Base-by-base conservation (phyloP, 2,797 vertebrate species). In the Anguilla anguilla region DNA sequence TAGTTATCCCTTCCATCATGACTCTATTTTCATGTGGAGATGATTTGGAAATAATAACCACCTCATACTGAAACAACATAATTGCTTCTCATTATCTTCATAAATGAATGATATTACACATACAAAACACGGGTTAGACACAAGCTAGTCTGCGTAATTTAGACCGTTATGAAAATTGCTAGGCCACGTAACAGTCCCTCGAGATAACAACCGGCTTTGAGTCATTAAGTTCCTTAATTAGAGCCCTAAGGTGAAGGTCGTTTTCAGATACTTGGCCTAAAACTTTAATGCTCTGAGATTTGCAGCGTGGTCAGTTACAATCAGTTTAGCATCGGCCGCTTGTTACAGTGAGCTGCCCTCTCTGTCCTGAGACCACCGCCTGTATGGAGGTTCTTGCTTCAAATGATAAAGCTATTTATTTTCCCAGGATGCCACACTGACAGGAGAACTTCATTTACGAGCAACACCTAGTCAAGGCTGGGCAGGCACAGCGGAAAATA, bases 221-320 rank as follows among this genome's bases (percentile, higher is more conserved):
- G n/a, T 25, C 87, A 90, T 92, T 87, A 92, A 85, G 79, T 85
- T 90, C 90, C 85, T 87, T 83, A 91, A 91, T 91, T 91, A 89
- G 67, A 89, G 83, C 22, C 59, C 43, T 89, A 35, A 83, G 74
- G 46, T 90, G 88, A 85, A 86, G 69, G 85, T 83, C 79, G 81
- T 86, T 89, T 87, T 90, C 43, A 64, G 49, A 25, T 39, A 25
- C 69, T 88, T 89, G 87, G 89, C 87, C 84, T 90, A 88, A 88
- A 91, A 88, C 86, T 28, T 85, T 55, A 25, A 67, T 86, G 49
- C n/a, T 43, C 53, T 81, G 31, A 81, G 64, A 49, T 22, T n/a
- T 84, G 59, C 7, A 13, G 51, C 84, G 90, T 92, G 88, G 59
- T 64, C 59, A 64, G 17, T 64, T 64, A 64, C 17, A 64, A 25